phyloP scores from a whole-genome alignment of 2,113 vertebrate species.

The Macaca mulatta region DNA sequence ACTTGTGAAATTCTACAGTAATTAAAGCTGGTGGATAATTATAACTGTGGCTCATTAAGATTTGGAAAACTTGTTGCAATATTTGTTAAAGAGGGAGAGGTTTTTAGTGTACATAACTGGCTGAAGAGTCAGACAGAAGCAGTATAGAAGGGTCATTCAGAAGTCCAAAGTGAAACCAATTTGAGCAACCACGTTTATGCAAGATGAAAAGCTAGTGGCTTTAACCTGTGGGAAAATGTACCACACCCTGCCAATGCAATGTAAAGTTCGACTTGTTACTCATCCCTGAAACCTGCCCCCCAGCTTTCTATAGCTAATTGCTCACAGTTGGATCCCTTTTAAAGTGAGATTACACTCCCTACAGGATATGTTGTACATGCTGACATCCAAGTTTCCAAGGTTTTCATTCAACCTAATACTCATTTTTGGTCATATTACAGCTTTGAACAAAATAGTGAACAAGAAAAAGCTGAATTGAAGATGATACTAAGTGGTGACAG shows the following conservation, averaged over 20 bases:
- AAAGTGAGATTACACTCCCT: conserved; percentile 32
- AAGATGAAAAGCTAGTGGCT: not conserved
- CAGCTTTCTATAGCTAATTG: conserved; percentile 42
- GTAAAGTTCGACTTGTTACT: not conserved
- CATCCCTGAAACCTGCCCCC: conserved; percentile 39
- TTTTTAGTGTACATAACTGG: not conserved
- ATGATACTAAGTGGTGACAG: not conserved
- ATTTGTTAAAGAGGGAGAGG: not conserved
- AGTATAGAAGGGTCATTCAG: not conserved
- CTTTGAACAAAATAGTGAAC: not conserved
- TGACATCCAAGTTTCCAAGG: not conserved
- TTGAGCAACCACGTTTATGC: not conserved
- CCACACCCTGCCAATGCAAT: not conserved
- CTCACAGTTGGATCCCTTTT: conserved; percentile 49
- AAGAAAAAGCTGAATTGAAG: not conserved
- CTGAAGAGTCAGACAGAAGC: not conserved
- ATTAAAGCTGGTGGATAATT: not conserved
- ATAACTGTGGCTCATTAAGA: not conserved
- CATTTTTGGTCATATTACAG: not conserved
- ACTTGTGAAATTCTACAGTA: conserved; percentile 20
- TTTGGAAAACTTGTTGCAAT: not conserved
- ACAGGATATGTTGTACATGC: not conserved
- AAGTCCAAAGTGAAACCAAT: not conserved
- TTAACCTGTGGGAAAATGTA: not conserved
- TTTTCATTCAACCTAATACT: not conserved